These are phyloP conservation scores for Epsilonema sp. DNA, from an alignment of 2,888 invertebrate species.

Conservation along the genomic window DNA sequence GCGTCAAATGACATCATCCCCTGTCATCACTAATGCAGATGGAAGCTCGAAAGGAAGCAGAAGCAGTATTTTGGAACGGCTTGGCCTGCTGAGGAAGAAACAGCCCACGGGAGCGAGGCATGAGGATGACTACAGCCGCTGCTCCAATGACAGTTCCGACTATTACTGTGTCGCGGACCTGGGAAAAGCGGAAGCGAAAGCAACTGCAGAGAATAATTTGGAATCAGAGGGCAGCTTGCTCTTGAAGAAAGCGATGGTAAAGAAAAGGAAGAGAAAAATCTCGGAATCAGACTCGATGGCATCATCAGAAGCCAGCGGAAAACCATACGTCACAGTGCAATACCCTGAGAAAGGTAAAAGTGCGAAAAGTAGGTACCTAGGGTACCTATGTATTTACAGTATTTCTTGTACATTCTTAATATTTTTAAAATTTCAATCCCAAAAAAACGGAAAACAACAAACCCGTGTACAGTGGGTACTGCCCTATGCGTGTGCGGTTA, in stretches of 20 bases:
- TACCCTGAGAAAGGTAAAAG: neutral
- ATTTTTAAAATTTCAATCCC: too few species aligned
- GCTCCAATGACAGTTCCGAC: neutral
- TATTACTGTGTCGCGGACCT: too few species aligned
- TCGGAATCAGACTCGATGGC: neutral
- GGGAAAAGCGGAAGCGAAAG: neutral
- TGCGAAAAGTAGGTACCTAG: too few species aligned
- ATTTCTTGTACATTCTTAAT: too few species aligned
- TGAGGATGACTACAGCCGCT: neutral
- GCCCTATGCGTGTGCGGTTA: too few species aligned
- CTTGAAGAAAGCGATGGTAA: conserved; percentile 1
- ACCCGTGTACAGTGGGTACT: too few species aligned
- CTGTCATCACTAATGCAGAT: too few species aligned
- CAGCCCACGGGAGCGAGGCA: neutral
- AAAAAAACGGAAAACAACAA: too few species aligned
- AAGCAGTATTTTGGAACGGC: neutral
- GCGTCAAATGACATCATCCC: too few species aligned
- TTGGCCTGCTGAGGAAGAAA: neutral
- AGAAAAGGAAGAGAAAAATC: neutral
- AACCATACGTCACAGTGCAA: neutral
- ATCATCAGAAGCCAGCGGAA: conserved; percentile 38
- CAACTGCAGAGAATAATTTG: too few species aligned
- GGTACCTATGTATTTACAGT: too few species aligned
- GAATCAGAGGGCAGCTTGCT: neutral
- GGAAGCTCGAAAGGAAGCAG: too few species aligned